Conservation (phyloP, 1,140 invertebrate genomes). For the Bombus balteatus region DNA sequence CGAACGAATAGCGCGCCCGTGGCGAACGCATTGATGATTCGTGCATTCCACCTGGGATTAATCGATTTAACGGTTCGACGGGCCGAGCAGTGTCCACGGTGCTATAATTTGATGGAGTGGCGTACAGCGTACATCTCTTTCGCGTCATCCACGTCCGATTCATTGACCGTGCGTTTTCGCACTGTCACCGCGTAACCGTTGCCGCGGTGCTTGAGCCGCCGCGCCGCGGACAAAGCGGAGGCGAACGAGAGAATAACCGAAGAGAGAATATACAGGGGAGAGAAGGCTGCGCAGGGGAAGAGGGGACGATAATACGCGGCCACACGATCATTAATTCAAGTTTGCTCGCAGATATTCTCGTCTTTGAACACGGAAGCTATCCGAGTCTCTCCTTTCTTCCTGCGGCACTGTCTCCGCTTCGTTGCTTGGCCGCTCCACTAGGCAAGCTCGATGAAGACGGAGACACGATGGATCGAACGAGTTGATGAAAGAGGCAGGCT, state of each 20-base stretch:
- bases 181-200: conserved; percentile 76
- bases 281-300: not conserved
- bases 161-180: conserved; percentile 77
- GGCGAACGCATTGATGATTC: conserved; percentile 51
- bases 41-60: conserved; percentile 69
- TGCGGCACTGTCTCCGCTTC: not conserved
- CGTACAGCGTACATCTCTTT: conserved; percentile 69
- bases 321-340: conserved; percentile 72
- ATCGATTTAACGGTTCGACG: conserved; percentile 77
- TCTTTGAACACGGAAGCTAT: conserved; percentile 73
- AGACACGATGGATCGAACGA: too few relatives aligned
- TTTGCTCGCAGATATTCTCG: conserved; percentile 73
- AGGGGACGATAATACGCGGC: conserved; percentile 60
- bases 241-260: not conserved
- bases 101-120: conserved; percentile 77
- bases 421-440: not conserved
- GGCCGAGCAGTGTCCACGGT: conserved; percentile 64
- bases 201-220: conserved; percentile 40
- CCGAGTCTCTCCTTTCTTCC: not conserved
- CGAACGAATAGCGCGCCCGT: conserved; percentile 23
- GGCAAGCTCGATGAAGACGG: too few relatives aligned
- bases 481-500: too few relatives aligned
- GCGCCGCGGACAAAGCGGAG: conserved; percentile 25
- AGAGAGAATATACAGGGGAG: conserved; percentile 12
- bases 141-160: conserved; percentile 76